A percentile compares a stretch with the other conserved stretches of the same genome.
Conservation (phyloP, 2,797 vertebrate genomes). For the Alcedo quadribrachys region DNA sequence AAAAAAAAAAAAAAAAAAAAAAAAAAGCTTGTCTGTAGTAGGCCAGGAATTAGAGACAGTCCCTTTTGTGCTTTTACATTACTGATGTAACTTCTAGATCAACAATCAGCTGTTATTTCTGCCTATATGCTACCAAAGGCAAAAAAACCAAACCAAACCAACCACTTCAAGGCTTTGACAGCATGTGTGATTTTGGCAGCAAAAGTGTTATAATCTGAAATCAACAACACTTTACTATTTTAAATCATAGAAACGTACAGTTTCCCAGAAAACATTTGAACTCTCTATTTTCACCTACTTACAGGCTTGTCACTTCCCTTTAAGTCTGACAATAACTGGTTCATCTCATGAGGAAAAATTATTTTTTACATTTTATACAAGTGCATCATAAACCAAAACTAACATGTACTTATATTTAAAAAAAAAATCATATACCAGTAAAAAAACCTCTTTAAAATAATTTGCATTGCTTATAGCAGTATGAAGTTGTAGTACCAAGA, state of each 20-base stretch:
- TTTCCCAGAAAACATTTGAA: background rate
- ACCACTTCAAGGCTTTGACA: background rate
- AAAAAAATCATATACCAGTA: background rate
- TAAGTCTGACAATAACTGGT: background rate
- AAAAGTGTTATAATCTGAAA: background rate
- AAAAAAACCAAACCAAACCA: background rate
- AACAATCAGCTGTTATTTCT: background rate
- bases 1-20: background rate
- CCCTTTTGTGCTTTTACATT: background rate
- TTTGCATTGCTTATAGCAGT: background rate
- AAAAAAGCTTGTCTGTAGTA: background rate
- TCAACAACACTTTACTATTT: background rate
- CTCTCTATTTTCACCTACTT: conserved; percentile 14
- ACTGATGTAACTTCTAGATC: background rate
- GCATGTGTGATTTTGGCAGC: background rate
- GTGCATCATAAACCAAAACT: background rate
- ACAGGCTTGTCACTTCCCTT: background rate
- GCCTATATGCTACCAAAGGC: background rate
- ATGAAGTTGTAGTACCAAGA: background rate
- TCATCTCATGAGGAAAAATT: background rate
- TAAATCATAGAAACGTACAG: background rate
- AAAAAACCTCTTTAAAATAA: background rate
- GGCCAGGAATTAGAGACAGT: background rate
- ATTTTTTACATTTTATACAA: background rate
- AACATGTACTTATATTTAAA: background rate